Evolutionary conservation across 2,888 invertebrate genomes (phyloP), one percentile per base, ranked within the genome.

Genomic region (Entomobrya proxima): DNA sequence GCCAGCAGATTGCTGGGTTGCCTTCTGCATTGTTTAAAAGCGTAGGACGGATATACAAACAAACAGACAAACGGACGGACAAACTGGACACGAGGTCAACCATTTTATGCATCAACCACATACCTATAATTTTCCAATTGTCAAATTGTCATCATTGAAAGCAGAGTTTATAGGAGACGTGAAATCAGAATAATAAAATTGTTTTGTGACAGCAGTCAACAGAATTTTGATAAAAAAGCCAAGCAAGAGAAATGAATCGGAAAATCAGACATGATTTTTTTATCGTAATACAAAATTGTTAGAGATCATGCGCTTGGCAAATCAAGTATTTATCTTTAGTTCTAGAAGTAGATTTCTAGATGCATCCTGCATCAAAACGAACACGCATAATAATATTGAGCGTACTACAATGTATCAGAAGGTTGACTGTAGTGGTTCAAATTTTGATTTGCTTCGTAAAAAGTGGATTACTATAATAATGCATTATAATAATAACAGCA

Each of bases 71-170:
- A 15, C 47, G 15, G 52, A 24, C 9, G 24, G 55, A 24, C 55
- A 55, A 55, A 55, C 55, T 55, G 55, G 55, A 55, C 55, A 55
- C 55, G 47, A 47, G 47, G 47, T 47, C 47, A 47, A 47, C 47
- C 5, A 47, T 47, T 47, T 47, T 13, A n/a, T n/a, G n/a, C n/a
- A n/a, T 47, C 15, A 18, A 50, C 50, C 18, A 21, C 21, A 27
- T 55, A 55, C 24, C 47, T 15, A 27, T 24, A 24, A 2, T 55
- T n/a, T n/a, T n/a, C n/a, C n/a, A n/a, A 55, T 55, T 55, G 50
- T 52, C 9, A n/a, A 21, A 55, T 55, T 55, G 24, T 55, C 24
- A 55, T 24, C 21, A 5, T 21, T n/a, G n/a, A n/a, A n/a, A n/a
- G n/a, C n/a, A n/a, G n/a, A n/a, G n/a, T n/a, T n/a, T n/a, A n/a